A percentile compares a stretch with the other conserved stretches of the same genome.
These are phyloP conservation scores for Poecile atricapillus DNA, from an alignment of 2,113 vertebrate species.

Conservation along the genomic window DNA sequence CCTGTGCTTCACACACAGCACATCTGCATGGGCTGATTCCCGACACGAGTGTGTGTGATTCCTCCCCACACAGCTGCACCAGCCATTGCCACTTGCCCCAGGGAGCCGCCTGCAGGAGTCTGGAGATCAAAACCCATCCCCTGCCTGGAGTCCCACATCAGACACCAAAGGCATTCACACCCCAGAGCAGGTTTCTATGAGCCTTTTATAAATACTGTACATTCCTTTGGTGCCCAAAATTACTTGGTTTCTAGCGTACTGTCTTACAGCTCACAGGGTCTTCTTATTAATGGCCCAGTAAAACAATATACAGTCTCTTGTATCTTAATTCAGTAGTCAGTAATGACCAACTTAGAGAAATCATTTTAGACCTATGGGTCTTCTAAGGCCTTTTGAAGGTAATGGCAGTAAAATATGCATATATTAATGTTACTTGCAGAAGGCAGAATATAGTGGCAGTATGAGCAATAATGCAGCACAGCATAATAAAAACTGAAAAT, in stretches of 20 bases:
- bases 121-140: background rate
- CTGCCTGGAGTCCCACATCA: background rate
- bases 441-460: slow-evolving; percentile 57
- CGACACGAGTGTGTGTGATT: rapidly evolving
- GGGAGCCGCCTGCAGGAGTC: background rate
- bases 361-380: slow-evolving; percentile 57
- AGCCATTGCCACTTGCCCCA: background rate
- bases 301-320: slow-evolving; percentile 65
- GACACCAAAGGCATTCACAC: background rate
- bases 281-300: slow-evolving; percentile 68
- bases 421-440: slow-evolving; percentile 59
- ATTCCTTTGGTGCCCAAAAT: slow-evolving; percentile 54
- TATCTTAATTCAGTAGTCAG: slow-evolving; percentile 59
- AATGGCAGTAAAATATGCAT: slow-evolving; percentile 64
- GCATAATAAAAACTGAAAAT: slow-evolving; percentile 64
- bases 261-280: slow-evolving; percentile 33
- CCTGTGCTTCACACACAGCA: background rate
- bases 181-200: background rate
- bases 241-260: slow-evolving; percentile 10
- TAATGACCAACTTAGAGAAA: slow-evolving; percentile 58
- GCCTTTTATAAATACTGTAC: slow-evolving; percentile 20
- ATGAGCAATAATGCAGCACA: slow-evolving; percentile 54
- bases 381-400: slow-evolving; percentile 64
- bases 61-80: background rate
- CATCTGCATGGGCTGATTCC: rapidly evolving